Evolutionary conservation across 1,140 invertebrate species (phyloP).

Genomic region (Cydia amplana): DNA sequence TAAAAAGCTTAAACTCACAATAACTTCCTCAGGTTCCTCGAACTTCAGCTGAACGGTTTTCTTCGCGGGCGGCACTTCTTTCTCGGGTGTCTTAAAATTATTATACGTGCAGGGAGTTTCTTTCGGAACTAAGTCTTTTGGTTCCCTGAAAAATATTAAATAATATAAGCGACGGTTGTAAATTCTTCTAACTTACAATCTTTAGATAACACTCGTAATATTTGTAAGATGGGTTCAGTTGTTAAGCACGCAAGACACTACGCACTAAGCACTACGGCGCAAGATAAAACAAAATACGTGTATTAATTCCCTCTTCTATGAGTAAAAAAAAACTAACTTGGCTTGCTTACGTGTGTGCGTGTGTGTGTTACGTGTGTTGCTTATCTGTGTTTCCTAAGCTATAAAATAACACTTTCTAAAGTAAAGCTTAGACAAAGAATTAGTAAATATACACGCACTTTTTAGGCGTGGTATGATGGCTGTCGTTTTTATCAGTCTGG

Average conservation of each 20-base stretch:
- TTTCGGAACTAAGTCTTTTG: conserved; percentile 54
- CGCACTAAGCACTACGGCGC: too few species aligned
- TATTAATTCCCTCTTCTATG: too few species aligned
- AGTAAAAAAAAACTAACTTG: too few species aligned
- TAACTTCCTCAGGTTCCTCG: conserved; percentile 59
- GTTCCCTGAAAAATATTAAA: conserved; percentile 52
- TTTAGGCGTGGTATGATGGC: conserved; percentile 68
- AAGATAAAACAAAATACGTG: too few species aligned
- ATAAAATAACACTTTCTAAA: conserved; percentile 3
- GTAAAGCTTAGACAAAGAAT: background rate
- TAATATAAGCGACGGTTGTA: too few species aligned
- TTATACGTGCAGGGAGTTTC: conserved; percentile 47
- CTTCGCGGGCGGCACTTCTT: conserved; percentile 47
- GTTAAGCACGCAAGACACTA: too few species aligned
- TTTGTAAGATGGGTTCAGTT: too few species aligned
- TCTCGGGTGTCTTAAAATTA: conserved; percentile 50
- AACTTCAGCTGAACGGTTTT: conserved; percentile 64
- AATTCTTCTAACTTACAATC: too few species aligned
- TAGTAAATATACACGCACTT: conserved; percentile 53
- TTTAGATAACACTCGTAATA: too few species aligned
- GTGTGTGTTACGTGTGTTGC: too few species aligned
- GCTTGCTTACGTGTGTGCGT: too few species aligned
- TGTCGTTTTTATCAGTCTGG: conserved; percentile 81
- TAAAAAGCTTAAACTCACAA: conserved; percentile 38
- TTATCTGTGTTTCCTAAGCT: too few species aligned